These are phyloP conservation scores for Abramis brama DNA, from an alignment of 2,113 vertebrate genomes.

Conservation along the genomic window DNA sequence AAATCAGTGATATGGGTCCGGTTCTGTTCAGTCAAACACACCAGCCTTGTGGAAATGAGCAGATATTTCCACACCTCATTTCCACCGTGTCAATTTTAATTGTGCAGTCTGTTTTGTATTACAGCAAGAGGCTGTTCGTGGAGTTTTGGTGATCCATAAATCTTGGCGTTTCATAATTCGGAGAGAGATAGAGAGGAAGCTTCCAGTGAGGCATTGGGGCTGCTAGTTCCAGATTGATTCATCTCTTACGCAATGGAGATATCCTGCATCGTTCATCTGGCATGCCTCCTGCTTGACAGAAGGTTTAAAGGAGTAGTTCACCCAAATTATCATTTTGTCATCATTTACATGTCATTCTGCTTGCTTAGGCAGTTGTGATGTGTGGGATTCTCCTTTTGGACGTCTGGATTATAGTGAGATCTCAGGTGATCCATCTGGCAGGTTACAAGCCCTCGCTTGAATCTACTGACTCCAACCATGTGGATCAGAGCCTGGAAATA, in stretches of 20 bases:
- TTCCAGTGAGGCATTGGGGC: neutral
- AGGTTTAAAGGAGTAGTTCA: conserved; percentile 17
- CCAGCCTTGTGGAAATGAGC: conserved; percentile 25
- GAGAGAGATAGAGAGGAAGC: conserved; percentile 11
- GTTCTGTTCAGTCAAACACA: conserved; percentile 7
- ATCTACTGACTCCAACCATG: neutral
- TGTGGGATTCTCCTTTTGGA: neutral
- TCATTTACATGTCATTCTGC: neutral
- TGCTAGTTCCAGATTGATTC: conserved; percentile 22
- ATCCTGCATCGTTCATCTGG: conserved; percentile 25
- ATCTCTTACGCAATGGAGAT: conserved; percentile 9
- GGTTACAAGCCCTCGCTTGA: neutral
- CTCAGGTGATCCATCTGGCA: conserved; percentile 17
- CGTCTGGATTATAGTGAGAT: neutral
- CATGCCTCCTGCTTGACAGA: conserved; percentile 21
- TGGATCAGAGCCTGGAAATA: conserved; percentile 4
- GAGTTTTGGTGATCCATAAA: conserved; percentile 15
- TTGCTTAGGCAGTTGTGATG: neutral
- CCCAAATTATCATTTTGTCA: neutral
- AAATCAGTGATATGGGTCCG: neutral
- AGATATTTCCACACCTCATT: conserved; percentile 32
- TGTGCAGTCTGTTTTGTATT: conserved; percentile 1
- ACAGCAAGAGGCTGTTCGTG: neutral
- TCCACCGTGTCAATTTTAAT: conserved; percentile 2
- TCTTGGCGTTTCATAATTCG: neutral